Conservation (phyloP, 2,797 vertebrate species). For the Tamandua tetradactyla region DNA sequence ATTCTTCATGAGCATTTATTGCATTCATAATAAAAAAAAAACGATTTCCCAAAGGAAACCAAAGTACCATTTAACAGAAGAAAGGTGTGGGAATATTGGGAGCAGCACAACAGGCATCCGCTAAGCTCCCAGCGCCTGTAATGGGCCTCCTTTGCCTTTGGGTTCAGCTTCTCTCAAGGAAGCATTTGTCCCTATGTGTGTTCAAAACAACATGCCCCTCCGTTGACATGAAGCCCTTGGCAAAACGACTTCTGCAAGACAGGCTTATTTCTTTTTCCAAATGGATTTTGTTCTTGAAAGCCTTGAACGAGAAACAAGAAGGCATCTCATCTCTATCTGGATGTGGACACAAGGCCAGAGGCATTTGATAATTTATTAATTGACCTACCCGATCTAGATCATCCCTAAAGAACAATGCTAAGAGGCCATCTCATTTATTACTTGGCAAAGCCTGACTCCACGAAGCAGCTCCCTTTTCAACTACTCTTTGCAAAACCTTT, state of each 20-base stretch:
- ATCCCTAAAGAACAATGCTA: not conserved
- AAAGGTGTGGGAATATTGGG: not conserved
- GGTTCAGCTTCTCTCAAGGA: not conserved
- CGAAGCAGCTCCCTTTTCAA: constrained; percentile 37
- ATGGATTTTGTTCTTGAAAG: constrained; percentile 37
- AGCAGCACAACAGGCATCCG: not conserved
- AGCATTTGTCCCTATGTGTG: not conserved
- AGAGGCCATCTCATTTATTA: constrained; percentile 36
- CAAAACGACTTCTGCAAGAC: not conserved
- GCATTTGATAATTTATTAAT: constrained; percentile 64
- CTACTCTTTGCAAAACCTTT: constrained; percentile 25
- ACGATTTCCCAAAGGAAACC: not conserved
- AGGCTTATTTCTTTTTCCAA: not conserved
- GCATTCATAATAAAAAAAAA: not conserved
- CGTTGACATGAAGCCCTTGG: accelerated
- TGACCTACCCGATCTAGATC: constrained; percentile 42
- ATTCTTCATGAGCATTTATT: not conserved
- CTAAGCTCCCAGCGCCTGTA: not conserved
- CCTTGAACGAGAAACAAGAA: constrained; percentile 42
- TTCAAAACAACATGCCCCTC: not conserved
- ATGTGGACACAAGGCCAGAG: not conserved
- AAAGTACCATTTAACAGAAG: not conserved
- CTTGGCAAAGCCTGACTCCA: constrained; percentile 14
- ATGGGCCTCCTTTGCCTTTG: not conserved
- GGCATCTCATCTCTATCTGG: constrained; percentile 9